Evolutionary conservation across 2,797 vertebrate species (phyloP).

Genomic region (Xenentodon cancila): DNA sequence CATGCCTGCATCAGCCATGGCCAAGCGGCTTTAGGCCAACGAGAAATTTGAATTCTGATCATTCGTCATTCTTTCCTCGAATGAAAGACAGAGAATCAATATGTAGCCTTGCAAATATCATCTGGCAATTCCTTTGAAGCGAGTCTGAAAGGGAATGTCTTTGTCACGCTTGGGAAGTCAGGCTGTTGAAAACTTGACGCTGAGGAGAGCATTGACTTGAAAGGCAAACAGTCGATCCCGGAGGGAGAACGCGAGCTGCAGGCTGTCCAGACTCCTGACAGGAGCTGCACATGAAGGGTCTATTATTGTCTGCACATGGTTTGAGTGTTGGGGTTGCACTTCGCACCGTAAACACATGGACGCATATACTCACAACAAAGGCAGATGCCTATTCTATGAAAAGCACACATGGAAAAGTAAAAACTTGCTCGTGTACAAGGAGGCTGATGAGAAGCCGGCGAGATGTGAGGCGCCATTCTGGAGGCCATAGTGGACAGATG

Average conservation of each 20-base stretch:
- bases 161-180: slow-evolving; percentile 27
- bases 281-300: slow-evolving; percentile 18
- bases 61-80: slow-evolving; percentile 1
- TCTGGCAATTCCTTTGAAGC: slow-evolving; percentile 57
- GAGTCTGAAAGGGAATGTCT: slow-evolving; percentile 38
- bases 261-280: slow-evolving; percentile 22
- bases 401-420: slow-evolving; percentile 23
- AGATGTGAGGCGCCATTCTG: slow-evolving; percentile 15
- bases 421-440: slow-evolving; percentile 7
- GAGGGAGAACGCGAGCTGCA: slow-evolving; percentile 44
- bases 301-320: slow-evolving; percentile 7
- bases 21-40: slow-evolving; percentile 15
- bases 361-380: slow-evolving; percentile 6
- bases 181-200: slow-evolving; percentile 43
- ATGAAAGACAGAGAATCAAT: slow-evolving; percentile 42
- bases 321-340: slow-evolving; percentile 25
- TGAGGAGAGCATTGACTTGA: slow-evolving; percentile 28
- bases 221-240: slow-evolving; percentile 32
- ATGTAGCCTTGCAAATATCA: slow-evolving; percentile 35
- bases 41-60: slow-evolving; percentile 13
- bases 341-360: slow-evolving; percentile 34
- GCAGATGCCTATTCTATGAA: slow-evolving; percentile 36
- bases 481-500: neutral
- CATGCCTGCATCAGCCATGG: slow-evolving; percentile 3
- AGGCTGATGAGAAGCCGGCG: slow-evolving; percentile 13